Conservation (phyloP, 92 coral and sea anemone species). For the Palythoa caribaeorum region DNA sequence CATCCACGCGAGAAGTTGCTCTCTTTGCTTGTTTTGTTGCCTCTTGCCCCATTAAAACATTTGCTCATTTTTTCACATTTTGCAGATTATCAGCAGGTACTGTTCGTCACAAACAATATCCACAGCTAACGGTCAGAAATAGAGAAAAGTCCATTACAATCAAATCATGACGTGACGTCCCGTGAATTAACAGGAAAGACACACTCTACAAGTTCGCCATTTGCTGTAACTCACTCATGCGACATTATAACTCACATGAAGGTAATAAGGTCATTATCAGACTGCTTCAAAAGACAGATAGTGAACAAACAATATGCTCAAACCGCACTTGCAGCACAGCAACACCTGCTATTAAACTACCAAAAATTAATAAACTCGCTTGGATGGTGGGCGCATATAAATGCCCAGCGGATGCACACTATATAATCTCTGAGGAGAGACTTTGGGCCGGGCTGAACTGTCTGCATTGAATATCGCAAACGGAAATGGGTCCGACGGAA, state of each 20-base stretch:
- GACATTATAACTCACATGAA: not conserved
- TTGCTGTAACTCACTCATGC: slow-evolving; percentile 12
- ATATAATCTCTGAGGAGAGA: not conserved
- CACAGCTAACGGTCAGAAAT: not conserved
- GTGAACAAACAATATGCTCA: not conserved
- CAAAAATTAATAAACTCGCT: not conserved
- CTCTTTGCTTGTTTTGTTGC: slow-evolving; percentile 44
- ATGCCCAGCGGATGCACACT: not conserved
- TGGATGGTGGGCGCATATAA: not conserved
- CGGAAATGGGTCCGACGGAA: no score
- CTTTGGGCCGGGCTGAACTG: no score
- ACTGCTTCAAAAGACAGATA: not conserved
- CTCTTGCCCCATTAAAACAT: slow-evolving; percentile 34
- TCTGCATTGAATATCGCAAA: no score
- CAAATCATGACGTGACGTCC: not conserved
- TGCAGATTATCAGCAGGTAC: not conserved
- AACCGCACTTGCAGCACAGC: not conserved
- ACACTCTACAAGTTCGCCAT: not conserved
- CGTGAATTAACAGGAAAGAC: not conserved
- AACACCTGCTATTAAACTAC: not conserved
- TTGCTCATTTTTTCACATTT: not conserved
- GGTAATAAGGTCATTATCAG: not conserved
- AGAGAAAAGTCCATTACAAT: not conserved
- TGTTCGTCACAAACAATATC: slow-evolving; percentile 20
- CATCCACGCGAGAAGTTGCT: slow-evolving; percentile 32